Evolutionary conservation across 2,797 vertebrate genomes (phyloP).

Genomic region (Heliangelus exortis): DNA sequence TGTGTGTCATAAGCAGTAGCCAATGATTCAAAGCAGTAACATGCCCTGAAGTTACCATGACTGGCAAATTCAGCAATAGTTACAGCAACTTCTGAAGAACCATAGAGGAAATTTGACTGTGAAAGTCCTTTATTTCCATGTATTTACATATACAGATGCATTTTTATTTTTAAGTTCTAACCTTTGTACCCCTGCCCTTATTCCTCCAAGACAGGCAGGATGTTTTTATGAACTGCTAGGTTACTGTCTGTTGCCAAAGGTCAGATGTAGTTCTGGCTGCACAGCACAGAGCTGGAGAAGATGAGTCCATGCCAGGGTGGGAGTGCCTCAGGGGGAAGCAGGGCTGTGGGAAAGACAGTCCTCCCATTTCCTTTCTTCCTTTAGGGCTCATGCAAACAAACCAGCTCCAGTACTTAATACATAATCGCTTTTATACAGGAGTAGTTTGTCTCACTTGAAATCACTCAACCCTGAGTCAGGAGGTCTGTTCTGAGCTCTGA

Average conservation of each 20-base stretch:
- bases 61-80: not conserved
- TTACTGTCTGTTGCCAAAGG: not conserved
- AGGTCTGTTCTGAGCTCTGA: not conserved
- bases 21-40: not conserved
- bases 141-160: not conserved
- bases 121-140: not conserved
- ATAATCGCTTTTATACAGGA: not conserved
- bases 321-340: not conserved
- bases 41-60: not conserved
- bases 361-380: not conserved
- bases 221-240: not conserved
- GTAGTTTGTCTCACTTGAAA: not conserved
- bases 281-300: not conserved
- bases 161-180: not conserved
- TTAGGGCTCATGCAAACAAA: not conserved
- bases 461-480: not conserved
- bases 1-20: not conserved
- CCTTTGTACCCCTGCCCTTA: not conserved
- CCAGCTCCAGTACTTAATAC: not conserved
- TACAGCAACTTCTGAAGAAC: not conserved
- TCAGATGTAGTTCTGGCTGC: rapidly evolving
- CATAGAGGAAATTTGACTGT: not conserved
- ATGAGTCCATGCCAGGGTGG: not conserved
- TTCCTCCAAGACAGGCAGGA: not conserved
- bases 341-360: not conserved